Percentiles rank a stretch among this genome's conserved stretches.
These are phyloP conservation scores for Phragmatobia fuliginosa DNA, from an alignment of 2,888 invertebrate genomes.

Conservation along the genomic window DNA sequence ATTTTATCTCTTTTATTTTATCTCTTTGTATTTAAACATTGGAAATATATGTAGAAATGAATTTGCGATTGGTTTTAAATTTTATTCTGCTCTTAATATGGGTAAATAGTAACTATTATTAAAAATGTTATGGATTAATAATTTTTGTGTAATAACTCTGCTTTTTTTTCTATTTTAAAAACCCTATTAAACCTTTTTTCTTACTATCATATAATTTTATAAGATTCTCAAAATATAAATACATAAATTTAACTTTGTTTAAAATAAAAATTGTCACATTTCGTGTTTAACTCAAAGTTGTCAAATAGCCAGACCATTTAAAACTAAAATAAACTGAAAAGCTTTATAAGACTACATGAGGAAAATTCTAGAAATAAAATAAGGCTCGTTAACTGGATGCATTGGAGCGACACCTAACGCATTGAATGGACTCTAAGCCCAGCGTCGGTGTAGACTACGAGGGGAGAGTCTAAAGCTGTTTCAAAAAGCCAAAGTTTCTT, in stretches of 20 bases:
- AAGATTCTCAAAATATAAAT: too few relatives aligned
- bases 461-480: slow-evolving; percentile 9
- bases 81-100: neutral
- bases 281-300: neutral
- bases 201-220: too few relatives aligned
- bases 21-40: neutral
- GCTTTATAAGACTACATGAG: slow-evolving; percentile 25
- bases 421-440: slow-evolving; percentile 63
- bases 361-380: slow-evolving; percentile 64
- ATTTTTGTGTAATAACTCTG: too few relatives aligned
- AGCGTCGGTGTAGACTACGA: slow-evolving; percentile 7
- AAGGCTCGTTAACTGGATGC: slow-evolving; percentile 77
- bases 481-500: slow-evolving; percentile 2
- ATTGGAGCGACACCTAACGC: slow-evolving; percentile 67
- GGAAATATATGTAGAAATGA: neutral
- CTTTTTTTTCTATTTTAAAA: too few relatives aligned
- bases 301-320: slow-evolving; percentile 3
- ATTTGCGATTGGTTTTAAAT: neutral
- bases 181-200: too few relatives aligned
- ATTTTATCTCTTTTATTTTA: too few relatives aligned
- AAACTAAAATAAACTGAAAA: slow-evolving; percentile 22
- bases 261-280: neutral
- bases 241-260: too few relatives aligned
- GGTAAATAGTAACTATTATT: too few relatives aligned
- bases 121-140: too few relatives aligned